These are phyloP conservation scores for Samia ricini DNA, from an alignment of 1,140 invertebrate species.

Conservation along the genomic window DNA sequence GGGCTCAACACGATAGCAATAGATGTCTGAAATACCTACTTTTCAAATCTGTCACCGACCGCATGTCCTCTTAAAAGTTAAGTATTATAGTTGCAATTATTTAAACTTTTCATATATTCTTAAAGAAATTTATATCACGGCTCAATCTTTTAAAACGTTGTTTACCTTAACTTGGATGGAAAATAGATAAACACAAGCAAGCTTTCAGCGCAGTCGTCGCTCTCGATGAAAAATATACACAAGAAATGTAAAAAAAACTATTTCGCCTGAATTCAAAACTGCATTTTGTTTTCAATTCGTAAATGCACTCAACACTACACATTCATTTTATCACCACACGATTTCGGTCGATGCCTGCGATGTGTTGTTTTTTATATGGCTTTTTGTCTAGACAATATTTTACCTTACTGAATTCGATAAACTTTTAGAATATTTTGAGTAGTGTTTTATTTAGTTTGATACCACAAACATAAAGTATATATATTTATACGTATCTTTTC, in stretches of 20 bases:
- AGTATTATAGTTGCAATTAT: too few species aligned
- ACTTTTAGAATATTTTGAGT: not conserved
- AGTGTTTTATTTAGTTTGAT: not conserved
- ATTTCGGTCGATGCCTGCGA: not conserved
- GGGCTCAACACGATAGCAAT: too few species aligned
- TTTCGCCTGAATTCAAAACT: not conserved
- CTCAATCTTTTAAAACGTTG: not conserved
- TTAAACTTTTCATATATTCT: not conserved
- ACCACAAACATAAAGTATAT: too few species aligned
- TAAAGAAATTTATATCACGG: not conserved
- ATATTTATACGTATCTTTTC: too few species aligned
- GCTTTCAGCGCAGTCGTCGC: not conserved
- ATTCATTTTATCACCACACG: not conserved
- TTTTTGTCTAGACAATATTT: not conserved
- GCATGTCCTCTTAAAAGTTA: too few species aligned
- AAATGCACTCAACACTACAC: not conserved
- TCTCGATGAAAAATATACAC: not conserved
- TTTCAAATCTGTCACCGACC: too few species aligned
- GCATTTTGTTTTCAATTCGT: not conserved
- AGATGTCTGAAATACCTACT: too few species aligned
- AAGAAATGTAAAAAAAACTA: not conserved
- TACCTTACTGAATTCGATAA: not conserved
- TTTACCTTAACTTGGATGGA: not conserved
- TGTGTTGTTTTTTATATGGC: not conserved
- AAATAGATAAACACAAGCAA: not conserved